A percentile compares a stretch with the other conserved stretches of the same genome.
Conservation (phyloP, 2,888 invertebrate species). For the Lingula anatina region DNA sequence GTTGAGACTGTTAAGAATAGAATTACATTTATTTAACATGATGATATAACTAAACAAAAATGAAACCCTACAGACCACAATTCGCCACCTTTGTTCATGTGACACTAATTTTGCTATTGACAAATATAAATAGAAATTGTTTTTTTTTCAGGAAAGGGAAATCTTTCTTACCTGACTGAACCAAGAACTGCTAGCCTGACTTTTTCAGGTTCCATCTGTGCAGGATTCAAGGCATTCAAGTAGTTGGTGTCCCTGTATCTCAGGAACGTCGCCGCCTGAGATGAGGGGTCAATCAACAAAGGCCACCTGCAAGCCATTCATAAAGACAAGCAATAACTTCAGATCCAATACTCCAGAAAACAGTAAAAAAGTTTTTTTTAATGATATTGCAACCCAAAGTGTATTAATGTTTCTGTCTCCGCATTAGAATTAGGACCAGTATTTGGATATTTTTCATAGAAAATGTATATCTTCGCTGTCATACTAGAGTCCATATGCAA, state of each 20-base stretch:
- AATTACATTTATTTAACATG: not conserved
- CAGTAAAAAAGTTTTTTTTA: too few species aligned
- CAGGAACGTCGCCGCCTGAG: conserved; percentile 46
- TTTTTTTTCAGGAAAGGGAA: too few species aligned
- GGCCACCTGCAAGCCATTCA: too few species aligned
- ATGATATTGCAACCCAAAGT: too few species aligned
- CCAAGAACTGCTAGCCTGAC: conserved; percentile 42
- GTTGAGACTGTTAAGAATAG: not conserved
- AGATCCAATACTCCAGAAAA: too few species aligned
- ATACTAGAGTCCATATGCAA: too few species aligned
- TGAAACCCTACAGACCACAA: not conserved
- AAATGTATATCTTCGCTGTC: too few species aligned
- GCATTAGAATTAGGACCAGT: too few species aligned
- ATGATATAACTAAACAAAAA: not conserved
- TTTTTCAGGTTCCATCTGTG: conserved; percentile 42
- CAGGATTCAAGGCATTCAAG: conserved; percentile 39
- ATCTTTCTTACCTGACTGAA: conserved; percentile 31
- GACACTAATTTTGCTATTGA: not conserved
- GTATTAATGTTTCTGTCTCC: too few species aligned
- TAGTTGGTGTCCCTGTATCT: conserved; percentile 51
- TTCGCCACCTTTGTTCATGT: not conserved
- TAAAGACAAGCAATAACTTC: too few species aligned
- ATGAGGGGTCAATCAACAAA: conserved; percentile 41
- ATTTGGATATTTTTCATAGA: too few species aligned
- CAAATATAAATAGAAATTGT: not conserved